Evolutionary conservation across 2,113 vertebrate genomes (phyloP), one percentile per base, ranked within the genome.

Genomic region (Hydrolagus affinis): DNA sequence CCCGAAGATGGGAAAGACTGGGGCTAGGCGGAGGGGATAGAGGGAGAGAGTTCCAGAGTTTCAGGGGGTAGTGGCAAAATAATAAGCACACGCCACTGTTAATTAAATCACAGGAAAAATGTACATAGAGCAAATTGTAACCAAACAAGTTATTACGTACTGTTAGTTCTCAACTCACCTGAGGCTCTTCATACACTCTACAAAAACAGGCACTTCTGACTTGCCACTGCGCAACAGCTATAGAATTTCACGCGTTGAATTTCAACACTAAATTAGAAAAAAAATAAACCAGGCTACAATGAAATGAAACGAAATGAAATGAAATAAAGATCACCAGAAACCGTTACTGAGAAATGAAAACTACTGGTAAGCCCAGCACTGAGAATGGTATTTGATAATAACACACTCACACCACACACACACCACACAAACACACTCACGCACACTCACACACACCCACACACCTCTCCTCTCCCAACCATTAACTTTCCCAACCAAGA

Each of bases 221-320:
- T n/a, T n/a, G n/a, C n/a, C n/a, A n/a, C n/a, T n/a, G n/a, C 15
- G 77, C 25, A 83, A 83, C 62, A 83, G 77, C 25, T 83, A 83
- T 4, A 83, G 77, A 83, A 80, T 64, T 64, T 60, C 77, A 62
- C 30, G 60, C 14, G 77, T 15, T 64, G 60, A 66, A 25, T 83
- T 80, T 80, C 77, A 83, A 83, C 60, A 83, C 77, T 83, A 83
- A 83, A 83, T 64, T 64, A 64, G 30, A 83, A 83, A 64, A 28
- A 83, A 83, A 64, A 83, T 83, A 64, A 66, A 83, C 28, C 21
- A 80, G 11, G 19, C 77, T 80, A 28, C 14, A 80, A 64, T 80
- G 62, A 17, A 80, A 83, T n/a, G n/a, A n/a, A n/a, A n/a, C n/a
- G n/a, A n/a, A n/a, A n/a, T 66, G 21, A 83, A 83, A 83, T 19